phyloP scores from a whole-genome alignment of 2,888 invertebrate species.

The Erebia aethiops region DNA sequence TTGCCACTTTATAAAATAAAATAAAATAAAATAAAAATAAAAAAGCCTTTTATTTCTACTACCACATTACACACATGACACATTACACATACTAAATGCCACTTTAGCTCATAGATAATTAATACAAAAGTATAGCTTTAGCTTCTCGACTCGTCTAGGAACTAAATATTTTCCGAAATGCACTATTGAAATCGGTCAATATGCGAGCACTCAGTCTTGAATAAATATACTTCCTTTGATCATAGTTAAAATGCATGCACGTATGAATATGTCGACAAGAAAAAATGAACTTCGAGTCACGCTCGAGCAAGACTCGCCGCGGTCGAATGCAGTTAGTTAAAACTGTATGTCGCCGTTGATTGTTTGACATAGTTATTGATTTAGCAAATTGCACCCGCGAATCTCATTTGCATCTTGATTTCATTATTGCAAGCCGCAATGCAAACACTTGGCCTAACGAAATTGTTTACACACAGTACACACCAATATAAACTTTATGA shows the following conservation, averaged over 20 bases:
- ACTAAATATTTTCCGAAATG: too few relatives aligned
- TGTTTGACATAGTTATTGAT: slow-evolving; percentile 41
- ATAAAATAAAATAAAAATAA: too few relatives aligned
- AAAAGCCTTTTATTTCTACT: too few relatives aligned
- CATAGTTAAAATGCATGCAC: neutral
- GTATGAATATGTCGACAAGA: slow-evolving; percentile 2
- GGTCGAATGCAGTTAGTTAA: slow-evolving; percentile 34
- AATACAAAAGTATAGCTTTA: too few relatives aligned
- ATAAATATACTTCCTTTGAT: slow-evolving; percentile 9
- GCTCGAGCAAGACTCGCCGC: slow-evolving; percentile 26
- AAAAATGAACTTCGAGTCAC: slow-evolving; percentile 30
- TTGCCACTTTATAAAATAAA: too few relatives aligned
- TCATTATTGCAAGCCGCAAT: slow-evolving; percentile 35
- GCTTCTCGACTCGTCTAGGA: too few relatives aligned
- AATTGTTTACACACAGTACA: slow-evolving; percentile 9
- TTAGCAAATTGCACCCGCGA: slow-evolving; percentile 39
- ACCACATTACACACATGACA: too few relatives aligned
- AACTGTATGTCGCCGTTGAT: slow-evolving; percentile 19
- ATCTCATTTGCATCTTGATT: slow-evolving; percentile 43
- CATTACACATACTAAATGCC: too few relatives aligned
- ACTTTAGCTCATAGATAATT: too few relatives aligned
- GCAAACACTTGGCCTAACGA: slow-evolving; percentile 11
- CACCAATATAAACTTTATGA: slow-evolving; percentile 1
- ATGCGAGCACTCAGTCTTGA: neutral
- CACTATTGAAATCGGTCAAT: too few relatives aligned